Conservation (phyloP, 2,888 invertebrate genomes). For the Xanthostigma xanthostigma region DNA sequence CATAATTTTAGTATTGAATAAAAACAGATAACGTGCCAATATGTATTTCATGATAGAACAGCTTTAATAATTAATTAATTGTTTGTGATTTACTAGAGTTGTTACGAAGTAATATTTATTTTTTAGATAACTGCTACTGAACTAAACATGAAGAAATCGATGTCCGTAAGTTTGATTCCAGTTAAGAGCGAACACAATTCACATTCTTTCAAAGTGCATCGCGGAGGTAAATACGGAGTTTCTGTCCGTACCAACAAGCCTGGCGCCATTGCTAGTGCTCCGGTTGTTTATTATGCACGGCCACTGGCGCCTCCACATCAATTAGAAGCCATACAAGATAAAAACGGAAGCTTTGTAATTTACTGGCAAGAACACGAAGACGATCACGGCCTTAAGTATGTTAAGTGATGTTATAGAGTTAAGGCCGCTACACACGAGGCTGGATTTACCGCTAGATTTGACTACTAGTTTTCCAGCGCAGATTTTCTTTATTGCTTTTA, state of each 20-base stretch:
- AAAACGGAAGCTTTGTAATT: conserved; percentile 46
- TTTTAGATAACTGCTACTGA: conserved; percentile 36
- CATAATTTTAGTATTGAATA: too few relatives aligned
- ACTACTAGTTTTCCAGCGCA: too few relatives aligned
- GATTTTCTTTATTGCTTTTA: too few relatives aligned
- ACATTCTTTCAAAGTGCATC: conserved; percentile 33
- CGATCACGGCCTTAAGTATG: conserved; percentile 3
- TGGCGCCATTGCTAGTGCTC: conserved; percentile 31
- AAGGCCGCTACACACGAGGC: too few relatives aligned
- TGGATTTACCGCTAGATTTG: too few relatives aligned
- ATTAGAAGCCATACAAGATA: conserved; percentile 40
- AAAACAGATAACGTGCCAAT: too few relatives aligned
- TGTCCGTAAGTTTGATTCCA: conserved; percentile 32
- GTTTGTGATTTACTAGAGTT: background rate
- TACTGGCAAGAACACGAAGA: conserved; percentile 43
- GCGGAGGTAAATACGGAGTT: conserved; percentile 37
- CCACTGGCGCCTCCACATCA: conserved; percentile 46
- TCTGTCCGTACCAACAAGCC: conserved; percentile 31
- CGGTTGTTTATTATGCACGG: conserved; percentile 36
- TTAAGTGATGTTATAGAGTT: background rate
- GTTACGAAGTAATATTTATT: conserved; percentile 8
- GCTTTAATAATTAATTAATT: background rate
- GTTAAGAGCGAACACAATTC: conserved; percentile 29
- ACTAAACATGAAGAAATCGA: conserved; percentile 27
- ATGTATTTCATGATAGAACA: too few relatives aligned